phyloP scores from a whole-genome alignment of 2,113 vertebrate genomes.

The Prolemur simus region DNA sequence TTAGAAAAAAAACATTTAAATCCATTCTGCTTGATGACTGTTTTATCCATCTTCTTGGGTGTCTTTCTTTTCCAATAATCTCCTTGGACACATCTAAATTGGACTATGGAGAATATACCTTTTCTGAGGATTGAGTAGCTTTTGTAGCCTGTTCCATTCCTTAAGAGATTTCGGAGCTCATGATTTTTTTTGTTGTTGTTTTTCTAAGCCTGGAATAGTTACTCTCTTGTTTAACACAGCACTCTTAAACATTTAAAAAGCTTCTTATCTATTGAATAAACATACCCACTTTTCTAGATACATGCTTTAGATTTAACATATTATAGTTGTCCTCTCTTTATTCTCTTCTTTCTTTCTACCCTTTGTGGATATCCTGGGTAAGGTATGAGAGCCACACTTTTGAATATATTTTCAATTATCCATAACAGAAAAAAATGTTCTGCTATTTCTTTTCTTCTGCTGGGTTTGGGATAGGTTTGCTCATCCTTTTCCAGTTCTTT shows the following conservation, averaged over 20 bases:
- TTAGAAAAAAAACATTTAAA: background rate
- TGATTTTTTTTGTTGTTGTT: background rate
- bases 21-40: background rate
- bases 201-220: background rate
- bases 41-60: background rate
- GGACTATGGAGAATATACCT: background rate
- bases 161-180: background rate
- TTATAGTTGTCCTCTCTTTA: background rate
- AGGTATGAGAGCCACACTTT: background rate
- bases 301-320: background rate
- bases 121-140: background rate
- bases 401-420: background rate
- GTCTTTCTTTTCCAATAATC: background rate
- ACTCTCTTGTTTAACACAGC: background rate
- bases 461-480: too few species aligned
- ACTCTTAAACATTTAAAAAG: background rate
- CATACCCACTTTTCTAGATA: background rate
- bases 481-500: too few species aligned
- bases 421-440: background rate
- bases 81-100: background rate
- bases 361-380: background rate
- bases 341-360: background rate
- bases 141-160: background rate
- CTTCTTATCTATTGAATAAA: background rate
- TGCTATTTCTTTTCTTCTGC: too few species aligned